Conservation (phyloP, 2,888 invertebrate genomes). For the Piscicola geometra region DNA sequence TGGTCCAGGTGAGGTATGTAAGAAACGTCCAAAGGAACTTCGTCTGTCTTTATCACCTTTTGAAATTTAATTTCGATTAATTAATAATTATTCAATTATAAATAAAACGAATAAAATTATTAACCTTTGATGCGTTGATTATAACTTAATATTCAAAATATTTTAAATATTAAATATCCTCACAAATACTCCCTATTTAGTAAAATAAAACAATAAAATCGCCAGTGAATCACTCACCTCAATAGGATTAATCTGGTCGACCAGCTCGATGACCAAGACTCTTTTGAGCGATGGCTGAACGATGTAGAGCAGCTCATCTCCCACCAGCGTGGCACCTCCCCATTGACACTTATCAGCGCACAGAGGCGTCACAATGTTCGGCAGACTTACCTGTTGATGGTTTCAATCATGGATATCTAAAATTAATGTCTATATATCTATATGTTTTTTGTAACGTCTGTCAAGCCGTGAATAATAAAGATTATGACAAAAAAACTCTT, state of each 20-base stretch:
- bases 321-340: conserved; percentile 34
- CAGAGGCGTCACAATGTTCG: conserved; percentile 9
- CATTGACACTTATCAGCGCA: conserved; percentile 22
- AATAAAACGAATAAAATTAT: background rate
- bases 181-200: too few species aligned
- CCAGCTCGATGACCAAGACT: conserved; percentile 35
- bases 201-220: too few species aligned
- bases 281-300: conserved; percentile 31
- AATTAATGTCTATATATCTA: background rate
- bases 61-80: background rate
- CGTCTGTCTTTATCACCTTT: conserved; percentile 68
- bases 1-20: conserved; percentile 70
- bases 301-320: conserved; percentile 31
- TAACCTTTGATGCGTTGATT: too few species aligned
- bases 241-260: conserved; percentile 35
- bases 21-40: conserved; percentile 67
- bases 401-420: background rate
- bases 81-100: background rate
- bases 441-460: background rate
- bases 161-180: too few species aligned
- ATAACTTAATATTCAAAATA: too few species aligned
- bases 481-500: background rate
- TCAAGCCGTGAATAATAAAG: background rate
- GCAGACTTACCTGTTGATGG: background rate
- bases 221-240: conserved; percentile 30